phyloP scores from a whole-genome alignment of 2,113 vertebrate species.

The Tyto alba region DNA sequence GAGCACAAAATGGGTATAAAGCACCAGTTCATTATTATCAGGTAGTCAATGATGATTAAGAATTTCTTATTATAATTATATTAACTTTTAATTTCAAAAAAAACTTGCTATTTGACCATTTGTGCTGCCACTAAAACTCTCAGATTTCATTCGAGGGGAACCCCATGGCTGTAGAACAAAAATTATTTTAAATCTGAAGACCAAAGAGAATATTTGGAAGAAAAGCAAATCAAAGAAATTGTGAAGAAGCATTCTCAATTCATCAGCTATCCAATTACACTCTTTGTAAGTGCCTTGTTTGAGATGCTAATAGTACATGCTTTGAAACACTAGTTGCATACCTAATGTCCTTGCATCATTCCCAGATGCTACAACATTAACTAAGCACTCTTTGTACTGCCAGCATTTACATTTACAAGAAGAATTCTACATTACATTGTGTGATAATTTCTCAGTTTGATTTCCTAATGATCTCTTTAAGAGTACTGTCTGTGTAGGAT shows the following conservation, averaged over 20 bases:
- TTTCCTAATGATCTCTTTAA: background rate
- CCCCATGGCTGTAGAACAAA: slow-evolving; percentile 67
- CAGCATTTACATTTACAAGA: background rate
- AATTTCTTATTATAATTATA: background rate
- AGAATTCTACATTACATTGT: background rate
- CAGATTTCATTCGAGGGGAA: slow-evolving; percentile 14
- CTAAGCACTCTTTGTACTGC: background rate
- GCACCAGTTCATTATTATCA: background rate
- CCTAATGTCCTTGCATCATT: slow-evolving; percentile 9
- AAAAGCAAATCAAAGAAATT: slow-evolving; percentile 74
- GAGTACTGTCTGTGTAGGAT: background rate
- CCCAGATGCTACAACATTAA: background rate
- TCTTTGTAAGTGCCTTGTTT: slow-evolving; percentile 68
- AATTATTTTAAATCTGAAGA: slow-evolving; percentile 72
- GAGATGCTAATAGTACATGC: slow-evolving; percentile 37
- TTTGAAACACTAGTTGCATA: slow-evolving; percentile 33
- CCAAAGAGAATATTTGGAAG: slow-evolving; percentile 71
- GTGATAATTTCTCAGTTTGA: background rate
- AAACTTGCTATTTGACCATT: background rate
- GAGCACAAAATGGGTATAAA: background rate
- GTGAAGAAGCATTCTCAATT: slow-evolving; percentile 80
- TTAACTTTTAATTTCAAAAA: background rate
- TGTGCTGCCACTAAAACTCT: background rate
- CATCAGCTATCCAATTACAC: slow-evolving; percentile 76
- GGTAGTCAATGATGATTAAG: background rate